Percentiles rank a stretch among this genome's conserved stretches.
Evolutionary conservation across 2,797 vertebrate genomes (phyloP).

Genomic region (Ceryle rudis): DNA sequence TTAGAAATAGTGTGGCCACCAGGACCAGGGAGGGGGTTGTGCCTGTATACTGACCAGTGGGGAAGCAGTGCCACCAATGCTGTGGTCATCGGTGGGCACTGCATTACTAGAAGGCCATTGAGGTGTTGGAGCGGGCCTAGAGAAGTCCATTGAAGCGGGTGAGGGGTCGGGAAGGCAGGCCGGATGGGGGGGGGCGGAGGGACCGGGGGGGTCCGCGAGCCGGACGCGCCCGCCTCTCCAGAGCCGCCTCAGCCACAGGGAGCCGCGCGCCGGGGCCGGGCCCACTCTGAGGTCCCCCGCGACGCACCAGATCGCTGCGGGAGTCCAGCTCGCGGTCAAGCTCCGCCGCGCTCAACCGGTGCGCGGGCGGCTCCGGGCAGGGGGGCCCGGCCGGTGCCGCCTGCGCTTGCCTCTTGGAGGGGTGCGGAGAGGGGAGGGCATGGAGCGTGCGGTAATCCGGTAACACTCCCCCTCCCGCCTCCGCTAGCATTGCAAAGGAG

Average conservation of each 20-base stretch:
- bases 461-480: too few relatives aligned
- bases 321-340: conserved; percentile 80
- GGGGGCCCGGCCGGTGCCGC: background rate
- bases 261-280: background rate
- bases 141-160: too few relatives aligned
- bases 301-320: conserved; percentile 77
- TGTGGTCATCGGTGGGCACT: too few relatives aligned
- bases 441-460: accelerated
- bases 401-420: too few relatives aligned
- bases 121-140: too few relatives aligned
- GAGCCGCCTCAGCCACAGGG: too few relatives aligned
- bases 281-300: background rate
- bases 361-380: conserved; percentile 48
- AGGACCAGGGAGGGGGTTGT: too few relatives aligned
- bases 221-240: background rate
- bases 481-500: background rate
- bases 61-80: too few relatives aligned
- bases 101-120: too few relatives aligned
- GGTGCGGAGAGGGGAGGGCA: background rate
- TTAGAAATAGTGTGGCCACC: too few relatives aligned
- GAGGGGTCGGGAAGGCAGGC: too few relatives aligned
- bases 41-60: too few relatives aligned
- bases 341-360: conserved; percentile 74
- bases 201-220: background rate
- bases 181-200: background rate